These are phyloP conservation scores for Axis porcinus DNA, from an alignment of 2,113 vertebrate species.

Conservation along the genomic window DNA sequence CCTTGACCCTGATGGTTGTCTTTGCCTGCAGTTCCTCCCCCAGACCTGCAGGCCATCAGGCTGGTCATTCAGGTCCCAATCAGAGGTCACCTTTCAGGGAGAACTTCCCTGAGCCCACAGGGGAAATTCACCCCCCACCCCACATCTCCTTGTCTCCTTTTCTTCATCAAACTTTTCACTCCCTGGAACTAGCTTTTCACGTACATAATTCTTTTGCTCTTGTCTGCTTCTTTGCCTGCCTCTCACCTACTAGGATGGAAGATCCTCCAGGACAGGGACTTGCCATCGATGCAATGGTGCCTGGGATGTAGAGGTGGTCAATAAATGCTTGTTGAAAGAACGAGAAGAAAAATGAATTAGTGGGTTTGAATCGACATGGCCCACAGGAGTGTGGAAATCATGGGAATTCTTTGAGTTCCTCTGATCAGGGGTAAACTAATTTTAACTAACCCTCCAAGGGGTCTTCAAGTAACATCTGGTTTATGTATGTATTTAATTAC, in stretches of 20 bases:
- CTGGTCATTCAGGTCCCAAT: not conserved
- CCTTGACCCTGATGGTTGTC: not conserved
- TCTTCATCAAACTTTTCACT: not conserved
- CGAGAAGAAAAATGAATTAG: not conserved
- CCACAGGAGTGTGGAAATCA: not conserved
- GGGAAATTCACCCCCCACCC: not conserved
- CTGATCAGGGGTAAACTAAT: not conserved
- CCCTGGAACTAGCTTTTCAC: not conserved
- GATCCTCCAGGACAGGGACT: not conserved
- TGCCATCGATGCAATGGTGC: not conserved
- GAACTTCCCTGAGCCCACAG: not conserved
- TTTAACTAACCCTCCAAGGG: conserved; percentile 23
- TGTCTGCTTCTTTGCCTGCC: not conserved
- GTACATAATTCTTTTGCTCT: not conserved
- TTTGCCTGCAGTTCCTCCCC: not conserved
- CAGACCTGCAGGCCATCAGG: no score
- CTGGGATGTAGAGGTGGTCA: not conserved
- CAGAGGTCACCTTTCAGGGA: not conserved
- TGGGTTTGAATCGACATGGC: not conserved
- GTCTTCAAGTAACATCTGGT: conserved; percentile 21
- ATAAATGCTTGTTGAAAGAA: not conserved
- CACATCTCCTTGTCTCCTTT: not conserved
- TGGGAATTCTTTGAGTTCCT: not conserved
- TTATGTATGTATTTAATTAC: not conserved
- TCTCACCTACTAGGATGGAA: not conserved